These are phyloP conservation scores for Rattus rattus DNA, from an alignment of 2,113 vertebrate genomes.

Conservation along the genomic window DNA sequence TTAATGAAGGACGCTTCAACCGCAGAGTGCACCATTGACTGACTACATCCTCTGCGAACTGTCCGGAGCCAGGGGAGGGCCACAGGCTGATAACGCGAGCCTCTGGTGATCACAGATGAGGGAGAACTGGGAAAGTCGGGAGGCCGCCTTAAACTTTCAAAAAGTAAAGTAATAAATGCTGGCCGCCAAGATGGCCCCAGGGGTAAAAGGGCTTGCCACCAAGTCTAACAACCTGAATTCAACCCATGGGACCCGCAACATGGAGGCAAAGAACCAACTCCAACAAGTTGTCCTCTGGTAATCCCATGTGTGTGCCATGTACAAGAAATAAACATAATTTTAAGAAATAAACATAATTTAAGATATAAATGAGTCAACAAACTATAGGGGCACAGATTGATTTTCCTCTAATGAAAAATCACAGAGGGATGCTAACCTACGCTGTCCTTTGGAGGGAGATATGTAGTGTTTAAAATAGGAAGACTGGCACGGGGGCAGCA, in stretches of 20 bases:
- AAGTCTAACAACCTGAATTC: not conserved
- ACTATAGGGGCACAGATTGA: not conserved
- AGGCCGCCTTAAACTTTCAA: not conserved
- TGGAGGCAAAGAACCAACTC: not conserved
- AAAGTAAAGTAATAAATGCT: not conserved
- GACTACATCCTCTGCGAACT: not conserved
- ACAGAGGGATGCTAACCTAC: not conserved
- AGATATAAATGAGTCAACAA: not conserved
- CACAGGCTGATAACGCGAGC: not conserved
- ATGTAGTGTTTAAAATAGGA: slow-evolving; percentile 17
- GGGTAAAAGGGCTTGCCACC: not conserved
- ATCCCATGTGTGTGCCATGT: too few relatives aligned
- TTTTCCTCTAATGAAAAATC: not conserved
- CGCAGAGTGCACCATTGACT: not conserved
- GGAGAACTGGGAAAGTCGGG: too few relatives aligned
- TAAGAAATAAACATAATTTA: not conserved
- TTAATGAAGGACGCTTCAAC: not conserved
- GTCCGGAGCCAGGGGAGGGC: not conserved
- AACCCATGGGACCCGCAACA: not conserved
- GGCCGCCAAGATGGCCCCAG: not conserved
- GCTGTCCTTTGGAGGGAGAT: not conserved
- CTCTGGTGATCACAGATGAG: not conserved
- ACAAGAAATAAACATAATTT: not conserved
- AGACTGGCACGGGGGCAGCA: not conserved
- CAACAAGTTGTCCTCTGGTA: not conserved